A percentile compares a stretch with the other conserved stretches of the same genome.
phyloP scores from a whole-genome alignment of 2,113 vertebrate species.

The Tychaedon coryphoeus region DNA sequence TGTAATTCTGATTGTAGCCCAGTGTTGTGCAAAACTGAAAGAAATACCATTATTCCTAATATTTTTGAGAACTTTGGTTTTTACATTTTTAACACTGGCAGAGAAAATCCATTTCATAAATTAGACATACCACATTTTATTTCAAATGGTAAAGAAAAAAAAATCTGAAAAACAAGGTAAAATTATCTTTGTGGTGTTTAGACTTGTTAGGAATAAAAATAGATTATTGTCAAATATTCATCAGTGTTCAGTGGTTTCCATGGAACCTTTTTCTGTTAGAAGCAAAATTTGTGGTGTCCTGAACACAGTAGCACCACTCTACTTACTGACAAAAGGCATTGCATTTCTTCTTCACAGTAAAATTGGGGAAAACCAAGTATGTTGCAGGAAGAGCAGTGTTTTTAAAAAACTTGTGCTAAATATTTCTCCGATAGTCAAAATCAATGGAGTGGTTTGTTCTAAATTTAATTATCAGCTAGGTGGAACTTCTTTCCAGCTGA shows the following conservation, averaged over 20 bases:
- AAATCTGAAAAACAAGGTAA: neutral
- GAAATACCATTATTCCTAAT: neutral
- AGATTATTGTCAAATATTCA: constrained; percentile 1
- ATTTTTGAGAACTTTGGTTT: neutral
- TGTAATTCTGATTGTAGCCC: neutral
- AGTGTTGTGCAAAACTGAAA: neutral
- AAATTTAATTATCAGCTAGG: constrained; percentile 26
- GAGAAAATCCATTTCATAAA: neutral
- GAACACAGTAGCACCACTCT: neutral
- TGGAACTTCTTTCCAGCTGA: constrained; percentile 30
- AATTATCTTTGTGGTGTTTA: neutral
- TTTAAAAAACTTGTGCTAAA: neutral
- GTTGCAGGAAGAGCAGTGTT: neutral
- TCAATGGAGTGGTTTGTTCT: neutral
- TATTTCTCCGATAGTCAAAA: constrained; percentile 4
- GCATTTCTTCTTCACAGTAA: neutral
- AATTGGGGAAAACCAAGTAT: neutral
- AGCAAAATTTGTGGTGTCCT: neutral
- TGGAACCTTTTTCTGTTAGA: constrained; percentile 1
- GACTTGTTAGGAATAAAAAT: neutral
- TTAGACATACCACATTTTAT: neutral
- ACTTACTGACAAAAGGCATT: accelerated
- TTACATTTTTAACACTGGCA: neutral
- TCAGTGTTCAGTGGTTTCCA: constrained; percentile 5
- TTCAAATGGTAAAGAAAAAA: neutral